A percentile compares a stretch with the other conserved stretches of the same genome.
Conservation (phyloP, 1,140 invertebrate genomes). For the Helicoverpa zea region DNA sequence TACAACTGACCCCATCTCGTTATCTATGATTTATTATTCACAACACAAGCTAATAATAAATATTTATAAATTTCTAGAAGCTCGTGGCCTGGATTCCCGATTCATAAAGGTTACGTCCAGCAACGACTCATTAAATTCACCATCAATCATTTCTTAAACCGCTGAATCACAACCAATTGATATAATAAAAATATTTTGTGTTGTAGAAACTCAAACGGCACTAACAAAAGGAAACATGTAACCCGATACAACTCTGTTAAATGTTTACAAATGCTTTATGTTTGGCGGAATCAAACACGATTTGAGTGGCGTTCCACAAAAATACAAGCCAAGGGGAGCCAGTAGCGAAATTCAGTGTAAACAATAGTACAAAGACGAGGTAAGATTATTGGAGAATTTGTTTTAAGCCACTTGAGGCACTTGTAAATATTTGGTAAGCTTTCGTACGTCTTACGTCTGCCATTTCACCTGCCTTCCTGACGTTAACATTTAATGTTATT, state of each 20-base stretch:
- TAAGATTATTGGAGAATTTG: slow-evolving; percentile 84
- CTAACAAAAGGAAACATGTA: slow-evolving; percentile 75
- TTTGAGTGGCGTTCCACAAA: slow-evolving; percentile 78
- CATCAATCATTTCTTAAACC: slow-evolving; percentile 42
- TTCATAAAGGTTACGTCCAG: slow-evolving; percentile 39
- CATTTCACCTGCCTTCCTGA: slow-evolving; percentile 75
- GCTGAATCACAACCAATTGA: slow-evolving; percentile 47
- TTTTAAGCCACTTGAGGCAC: slow-evolving; percentile 83
- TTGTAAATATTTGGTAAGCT: slow-evolving; percentile 85
- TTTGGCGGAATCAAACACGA: slow-evolving; percentile 83
- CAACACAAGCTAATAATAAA: slow-evolving; percentile 43
- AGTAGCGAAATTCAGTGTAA: slow-evolving; percentile 78
- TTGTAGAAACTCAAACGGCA: slow-evolving; percentile 51
- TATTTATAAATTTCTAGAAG: slow-evolving; percentile 41
- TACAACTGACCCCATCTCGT: slow-evolving; percentile 7
- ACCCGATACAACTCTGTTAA: slow-evolving; percentile 79
- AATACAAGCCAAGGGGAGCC: slow-evolving; percentile 58
- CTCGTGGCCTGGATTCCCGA: slow-evolving; percentile 35
- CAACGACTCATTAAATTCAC: slow-evolving; percentile 38
- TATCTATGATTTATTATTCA: slow-evolving; percentile 40
- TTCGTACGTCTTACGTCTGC: slow-evolving; percentile 69
- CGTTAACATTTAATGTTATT: slow-evolving; percentile 77
- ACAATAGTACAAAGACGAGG: slow-evolving; percentile 77
- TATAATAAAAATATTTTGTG: slow-evolving; percentile 43
- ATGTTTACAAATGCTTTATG: slow-evolving; percentile 82